Evolutionary conservation across 2,113 vertebrate genomes (phyloP), one percentile per base, ranked within the genome.

Genomic region (Sinocyclocheilus maitianheensis): DNA sequence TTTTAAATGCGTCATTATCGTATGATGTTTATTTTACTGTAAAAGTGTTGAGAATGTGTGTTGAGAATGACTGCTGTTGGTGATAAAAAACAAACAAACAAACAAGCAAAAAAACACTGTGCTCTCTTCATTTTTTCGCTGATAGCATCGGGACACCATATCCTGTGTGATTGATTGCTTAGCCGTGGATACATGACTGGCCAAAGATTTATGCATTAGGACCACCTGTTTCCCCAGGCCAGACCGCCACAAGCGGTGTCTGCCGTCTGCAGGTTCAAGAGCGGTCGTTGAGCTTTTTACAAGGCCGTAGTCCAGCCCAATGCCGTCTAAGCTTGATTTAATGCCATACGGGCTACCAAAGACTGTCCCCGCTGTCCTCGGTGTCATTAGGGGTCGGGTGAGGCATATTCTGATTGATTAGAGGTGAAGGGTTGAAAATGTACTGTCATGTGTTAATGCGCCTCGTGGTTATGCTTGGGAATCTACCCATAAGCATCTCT

Each of bases 161-260:
- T 84, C 71, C 55, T 62, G 71, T 37, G 46, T 58, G 83, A 75
- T 72, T 88, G 87, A 88, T 88, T 85, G 60, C 48, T 58, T 40
- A 14, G 83, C 77, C 18, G 48, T 6, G 14, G 77, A 88, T 62
- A 75, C 75, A 77, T n/a, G 60, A 78, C 87, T 71, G 65, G 78
- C 26, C 53, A 46, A 18, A 88, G 84, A 85, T 88, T 85, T 85
- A 88, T 88, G 78, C 71, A 9, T 67, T 48, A 53, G 13, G 84
- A 83, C 84, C 87, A 88, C 84, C 87, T 85, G 78, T 83, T 85
- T 85, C 53, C 75, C 51, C 79, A 53, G 69, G 78, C 80, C 69
- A 78, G 67, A 81, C 51, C 0, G 18, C 37, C 79, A 62, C 76
- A 86, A 40, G 60, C 65, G 4, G 62, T 86, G 18, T 67, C 69